phyloP scores from a whole-genome alignment of 1,140 invertebrate genomes.

The Homarus americanus region DNA sequence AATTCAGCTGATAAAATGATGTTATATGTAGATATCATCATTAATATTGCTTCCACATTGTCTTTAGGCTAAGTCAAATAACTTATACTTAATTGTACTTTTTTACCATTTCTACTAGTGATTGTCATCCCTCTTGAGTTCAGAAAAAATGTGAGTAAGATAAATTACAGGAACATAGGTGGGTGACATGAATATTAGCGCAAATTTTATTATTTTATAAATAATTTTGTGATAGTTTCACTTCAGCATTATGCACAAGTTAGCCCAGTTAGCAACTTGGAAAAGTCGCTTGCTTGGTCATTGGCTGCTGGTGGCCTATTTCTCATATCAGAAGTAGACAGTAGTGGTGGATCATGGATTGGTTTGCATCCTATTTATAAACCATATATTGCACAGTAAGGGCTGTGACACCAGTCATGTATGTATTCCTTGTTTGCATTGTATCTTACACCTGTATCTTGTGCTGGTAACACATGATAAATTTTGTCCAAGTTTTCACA shows the following conservation, averaged over 20 bases:
- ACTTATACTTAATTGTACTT: constrained; percentile 67
- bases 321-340: not conserved
- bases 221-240: constrained; percentile 49
- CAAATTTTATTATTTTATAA: constrained; percentile 52
- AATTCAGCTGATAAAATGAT: constrained; percentile 20
- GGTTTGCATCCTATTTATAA: not conserved
- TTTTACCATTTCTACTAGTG: constrained; percentile 64
- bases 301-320: constrained; percentile 44
- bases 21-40: constrained; percentile 49
- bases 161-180: constrained; percentile 11
- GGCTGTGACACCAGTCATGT: not conserved
- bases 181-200: constrained; percentile 34
- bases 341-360: constrained; percentile 14
- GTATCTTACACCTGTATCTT: not conserved
- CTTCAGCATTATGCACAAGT: constrained; percentile 47
- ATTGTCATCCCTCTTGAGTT: constrained; percentile 38
- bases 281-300: constrained; percentile 44
- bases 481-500: not conserved
- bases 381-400: not conserved
- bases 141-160: constrained; percentile 5
- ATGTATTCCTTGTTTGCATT: too few species aligned
- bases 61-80: constrained; percentile 64
- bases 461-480: not conserved
- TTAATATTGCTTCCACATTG: constrained; percentile 65
- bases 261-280: constrained; percentile 41